Conservation (phyloP, 2,113 vertebrate genomes). For the Tricholaema leucomelas region DNA sequence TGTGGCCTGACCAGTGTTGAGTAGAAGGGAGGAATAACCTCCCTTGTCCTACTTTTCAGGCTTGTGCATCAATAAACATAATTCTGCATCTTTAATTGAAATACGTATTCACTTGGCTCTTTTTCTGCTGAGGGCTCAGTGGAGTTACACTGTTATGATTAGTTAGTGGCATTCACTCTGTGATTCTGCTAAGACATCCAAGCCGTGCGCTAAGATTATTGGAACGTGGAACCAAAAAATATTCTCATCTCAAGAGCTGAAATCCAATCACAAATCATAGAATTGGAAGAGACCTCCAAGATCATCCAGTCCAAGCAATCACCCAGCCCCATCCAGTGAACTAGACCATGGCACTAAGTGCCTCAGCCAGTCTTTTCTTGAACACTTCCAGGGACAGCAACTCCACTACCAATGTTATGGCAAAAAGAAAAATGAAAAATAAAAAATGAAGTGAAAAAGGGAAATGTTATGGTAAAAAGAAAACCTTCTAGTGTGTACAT, state of each 20-base stretch:
- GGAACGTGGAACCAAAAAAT: background rate
- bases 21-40: too few species aligned
- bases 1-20: too few species aligned
- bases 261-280: background rate
- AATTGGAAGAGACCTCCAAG: too few species aligned
- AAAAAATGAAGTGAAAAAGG: too few species aligned
- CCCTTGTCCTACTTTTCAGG: too few species aligned
- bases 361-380: too few species aligned
- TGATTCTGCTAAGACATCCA: background rate
- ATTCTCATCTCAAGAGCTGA: background rate
- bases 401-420: too few species aligned
- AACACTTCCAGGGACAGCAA: too few species aligned
- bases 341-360: too few species aligned
- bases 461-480: background rate
- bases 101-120: background rate
- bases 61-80: background rate
- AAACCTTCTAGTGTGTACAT: background rate
- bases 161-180: background rate
- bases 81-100: slow-evolving; percentile 32
- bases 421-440: too few species aligned
- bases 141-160: background rate
- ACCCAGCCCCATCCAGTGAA: too few species aligned
- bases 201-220: background rate
- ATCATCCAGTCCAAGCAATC: too few species aligned
- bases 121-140: background rate